Conservation (phyloP, 2,113 vertebrate genomes). For the Mobula hypostoma region DNA sequence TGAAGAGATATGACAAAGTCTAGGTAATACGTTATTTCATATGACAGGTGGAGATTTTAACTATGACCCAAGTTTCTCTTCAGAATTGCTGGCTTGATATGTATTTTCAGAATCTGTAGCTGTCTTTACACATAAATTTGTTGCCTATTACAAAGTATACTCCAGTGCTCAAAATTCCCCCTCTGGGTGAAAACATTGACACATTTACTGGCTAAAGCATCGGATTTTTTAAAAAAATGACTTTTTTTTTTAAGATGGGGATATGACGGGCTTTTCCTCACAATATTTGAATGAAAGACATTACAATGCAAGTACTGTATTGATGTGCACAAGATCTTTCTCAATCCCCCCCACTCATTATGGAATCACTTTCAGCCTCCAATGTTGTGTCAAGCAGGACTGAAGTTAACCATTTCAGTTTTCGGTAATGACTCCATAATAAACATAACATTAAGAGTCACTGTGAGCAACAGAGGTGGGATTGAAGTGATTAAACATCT, state of each 20-base stretch:
- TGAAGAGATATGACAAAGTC: background rate
- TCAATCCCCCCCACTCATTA: too few species aligned
- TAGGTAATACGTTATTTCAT: too few species aligned
- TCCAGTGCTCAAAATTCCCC: background rate
- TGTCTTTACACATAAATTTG: background rate
- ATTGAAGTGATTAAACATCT: conserved; percentile 12
- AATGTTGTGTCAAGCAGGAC: background rate
- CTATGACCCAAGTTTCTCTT: background rate
- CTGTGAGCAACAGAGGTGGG: conserved; percentile 25
- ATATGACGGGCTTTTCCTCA: background rate
- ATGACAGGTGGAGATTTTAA: background rate
- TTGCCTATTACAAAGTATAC: background rate
- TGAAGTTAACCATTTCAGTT: background rate
- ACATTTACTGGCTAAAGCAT: background rate
- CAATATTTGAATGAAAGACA: background rate
- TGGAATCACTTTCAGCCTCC: background rate
- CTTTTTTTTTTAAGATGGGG: background rate
- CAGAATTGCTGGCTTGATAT: background rate
- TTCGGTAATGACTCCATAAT: background rate
- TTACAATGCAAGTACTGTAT: background rate
- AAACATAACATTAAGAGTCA: background rate
- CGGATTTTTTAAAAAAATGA: background rate
- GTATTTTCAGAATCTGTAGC: background rate
- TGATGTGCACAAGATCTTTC: background rate
- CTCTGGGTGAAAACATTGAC: background rate